A percentile compares a stretch with the other conserved stretches of the same genome.
These are phyloP conservation scores for Oscheius myriophilus DNA, from an alignment of 2,888 invertebrate species.

Conservation along the genomic window DNA sequence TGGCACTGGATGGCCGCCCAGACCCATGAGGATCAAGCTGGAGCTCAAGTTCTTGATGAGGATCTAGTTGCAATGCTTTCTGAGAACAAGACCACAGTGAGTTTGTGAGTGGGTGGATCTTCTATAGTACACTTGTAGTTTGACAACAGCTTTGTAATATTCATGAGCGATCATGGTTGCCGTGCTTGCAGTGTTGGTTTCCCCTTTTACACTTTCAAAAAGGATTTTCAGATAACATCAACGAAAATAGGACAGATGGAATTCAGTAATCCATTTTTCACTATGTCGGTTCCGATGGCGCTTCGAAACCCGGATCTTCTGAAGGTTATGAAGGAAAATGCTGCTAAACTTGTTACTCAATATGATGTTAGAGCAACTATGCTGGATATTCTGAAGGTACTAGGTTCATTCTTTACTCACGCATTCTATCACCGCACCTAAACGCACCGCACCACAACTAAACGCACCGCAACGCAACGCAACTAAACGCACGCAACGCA, in stretches of 20 bases:
- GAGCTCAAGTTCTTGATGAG: neutral
- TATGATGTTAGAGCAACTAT: neutral
- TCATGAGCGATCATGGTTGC: neutral
- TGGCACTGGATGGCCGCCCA: constrained; percentile 8
- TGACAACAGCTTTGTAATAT: neutral
- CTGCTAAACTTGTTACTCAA: neutral
- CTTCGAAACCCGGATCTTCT: neutral
- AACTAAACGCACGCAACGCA: too few relatives aligned
- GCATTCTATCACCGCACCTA: too few relatives aligned
- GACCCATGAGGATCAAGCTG: constrained; percentile 4
- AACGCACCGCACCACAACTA: too few relatives aligned
- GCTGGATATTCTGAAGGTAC: neutral
- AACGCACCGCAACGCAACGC: too few relatives aligned
- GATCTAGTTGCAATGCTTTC: neutral
- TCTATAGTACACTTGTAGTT: neutral
- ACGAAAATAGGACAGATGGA: neutral
- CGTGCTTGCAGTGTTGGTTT: neutral
- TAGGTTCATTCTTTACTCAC: neutral
- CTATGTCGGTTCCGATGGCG: neutral
- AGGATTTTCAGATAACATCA: neutral
- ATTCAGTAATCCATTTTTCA: neutral
- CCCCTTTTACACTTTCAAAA: neutral
- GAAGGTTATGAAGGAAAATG: neutral
- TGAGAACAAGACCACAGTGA: neutral
- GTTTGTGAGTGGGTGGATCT: too few relatives aligned